Evolutionary conservation across 2,113 vertebrate species (phyloP).

Genomic region (Stomatorhinus ivindoensis): DNA sequence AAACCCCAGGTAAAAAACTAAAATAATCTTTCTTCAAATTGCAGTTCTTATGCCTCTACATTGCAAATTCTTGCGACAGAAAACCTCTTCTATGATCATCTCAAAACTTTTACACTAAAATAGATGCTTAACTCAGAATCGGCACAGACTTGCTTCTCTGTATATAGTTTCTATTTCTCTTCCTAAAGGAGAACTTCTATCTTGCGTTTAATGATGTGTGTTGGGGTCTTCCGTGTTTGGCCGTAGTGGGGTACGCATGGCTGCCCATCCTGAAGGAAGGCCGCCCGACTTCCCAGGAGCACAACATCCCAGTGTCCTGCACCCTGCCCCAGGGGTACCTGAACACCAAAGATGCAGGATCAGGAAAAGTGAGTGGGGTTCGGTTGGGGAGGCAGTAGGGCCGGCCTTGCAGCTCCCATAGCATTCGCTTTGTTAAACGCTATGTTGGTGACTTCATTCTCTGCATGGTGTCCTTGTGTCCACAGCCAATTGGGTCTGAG

Average conservation of each 20-base stretch:
- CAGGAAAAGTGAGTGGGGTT: conserved; percentile 69
- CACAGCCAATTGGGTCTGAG: conserved; percentile 65
- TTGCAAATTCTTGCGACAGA: neutral
- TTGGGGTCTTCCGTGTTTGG: conserved; percentile 19
- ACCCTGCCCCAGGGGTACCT: conserved; percentile 79
- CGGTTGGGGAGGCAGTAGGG: neutral
- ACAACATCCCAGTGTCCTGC: conserved; percentile 77
- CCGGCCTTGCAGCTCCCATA: neutral
- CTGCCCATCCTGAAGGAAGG: conserved; percentile 81
- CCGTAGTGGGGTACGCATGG: conserved; percentile 88
- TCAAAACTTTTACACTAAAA: neutral
- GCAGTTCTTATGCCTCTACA: neutral
- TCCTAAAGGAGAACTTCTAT: neutral
- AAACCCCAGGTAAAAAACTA: conserved; percentile 74
- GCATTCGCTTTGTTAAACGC: neutral
- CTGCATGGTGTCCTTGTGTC: neutral
- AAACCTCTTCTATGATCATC: neutral
- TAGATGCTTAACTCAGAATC: neutral
- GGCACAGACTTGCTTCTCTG: neutral
- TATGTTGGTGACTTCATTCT: neutral
- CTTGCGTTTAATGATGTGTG: neutral
- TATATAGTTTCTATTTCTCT: neutral
- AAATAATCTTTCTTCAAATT: neutral
- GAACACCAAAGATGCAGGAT: conserved; percentile 73
- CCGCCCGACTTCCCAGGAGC: conserved; percentile 81